A percentile compares a stretch with the other conserved stretches of the same genome.
phyloP scores from a whole-genome alignment of 2,797 vertebrate species.

The Neosalanx taihuensis region DNA sequence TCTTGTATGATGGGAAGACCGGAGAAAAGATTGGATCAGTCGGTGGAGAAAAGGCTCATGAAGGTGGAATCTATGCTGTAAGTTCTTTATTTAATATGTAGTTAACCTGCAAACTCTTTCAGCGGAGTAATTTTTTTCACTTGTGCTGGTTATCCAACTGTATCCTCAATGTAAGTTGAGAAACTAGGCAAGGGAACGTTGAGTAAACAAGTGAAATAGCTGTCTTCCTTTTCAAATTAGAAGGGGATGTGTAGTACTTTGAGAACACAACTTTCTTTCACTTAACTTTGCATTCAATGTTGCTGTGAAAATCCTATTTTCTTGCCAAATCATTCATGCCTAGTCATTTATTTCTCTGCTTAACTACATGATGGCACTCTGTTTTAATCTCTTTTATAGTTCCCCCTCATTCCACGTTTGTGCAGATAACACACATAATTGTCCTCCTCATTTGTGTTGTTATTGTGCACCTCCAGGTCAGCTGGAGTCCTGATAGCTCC shows the following conservation, averaged over 20 bases:
- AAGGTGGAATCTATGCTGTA: conserved; percentile 94
- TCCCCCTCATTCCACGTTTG: no score
- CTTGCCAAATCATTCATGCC: no score
- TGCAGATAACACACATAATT: no score
- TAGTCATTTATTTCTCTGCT: no score
- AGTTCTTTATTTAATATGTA: conserved; percentile 56
- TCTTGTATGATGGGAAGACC: conserved; percentile 84
- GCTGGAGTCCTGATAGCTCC: conserved; percentile 90
- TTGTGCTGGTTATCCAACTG: background rate
- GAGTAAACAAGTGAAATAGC: background rate
- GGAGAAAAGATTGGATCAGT: conserved; percentile 77
- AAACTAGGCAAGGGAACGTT: background rate
- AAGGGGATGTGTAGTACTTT: background rate
- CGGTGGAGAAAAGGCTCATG: conserved; percentile 87
- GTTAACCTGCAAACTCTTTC: background rate
- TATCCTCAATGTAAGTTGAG: background rate
- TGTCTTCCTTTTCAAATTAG: conserved; percentile 35
- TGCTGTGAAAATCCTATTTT: background rate
- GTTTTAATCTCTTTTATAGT: no score
- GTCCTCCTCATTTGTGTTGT: no score
- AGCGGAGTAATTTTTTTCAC: background rate
- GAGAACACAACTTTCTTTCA: background rate
- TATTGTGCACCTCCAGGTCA: conserved; percentile 46
- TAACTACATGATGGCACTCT: no score
- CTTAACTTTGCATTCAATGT: background rate